Percentiles rank a stretch among this genome's conserved stretches.
phyloP scores from a whole-genome alignment of 2,888 invertebrate genomes.

The Drosophila pseudotakahashii region DNA sequence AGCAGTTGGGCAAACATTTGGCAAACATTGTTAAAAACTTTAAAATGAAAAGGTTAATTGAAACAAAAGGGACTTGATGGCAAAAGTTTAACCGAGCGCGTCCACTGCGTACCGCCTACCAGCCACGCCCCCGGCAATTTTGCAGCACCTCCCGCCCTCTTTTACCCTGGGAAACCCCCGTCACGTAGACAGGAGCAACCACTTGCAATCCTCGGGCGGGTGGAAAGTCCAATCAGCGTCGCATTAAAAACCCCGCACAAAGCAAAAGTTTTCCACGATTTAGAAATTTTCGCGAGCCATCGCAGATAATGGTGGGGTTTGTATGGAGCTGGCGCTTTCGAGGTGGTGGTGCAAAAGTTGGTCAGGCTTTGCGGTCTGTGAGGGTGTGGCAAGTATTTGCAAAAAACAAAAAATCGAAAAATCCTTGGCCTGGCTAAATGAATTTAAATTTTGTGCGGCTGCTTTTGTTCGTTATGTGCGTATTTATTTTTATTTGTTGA shows the following conservation, averaged over 20 bases:
- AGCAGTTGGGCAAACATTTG: constrained; percentile 58
- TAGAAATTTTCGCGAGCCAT: constrained; percentile 57
- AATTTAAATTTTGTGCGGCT: constrained; percentile 39
- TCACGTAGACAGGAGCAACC: constrained; percentile 16
- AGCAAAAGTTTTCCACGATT: constrained; percentile 69
- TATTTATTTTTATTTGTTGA: constrained; percentile 2
- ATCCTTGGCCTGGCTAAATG: constrained; percentile 23
- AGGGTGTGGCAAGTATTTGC: constrained; percentile 37
- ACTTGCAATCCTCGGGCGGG: constrained; percentile 17
- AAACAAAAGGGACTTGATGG: constrained; percentile 76
- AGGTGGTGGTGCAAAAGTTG: constrained; percentile 9
- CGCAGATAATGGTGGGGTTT: constrained; percentile 13
- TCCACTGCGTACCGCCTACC: constrained; percentile 60
- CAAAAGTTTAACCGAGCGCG: constrained; percentile 75
- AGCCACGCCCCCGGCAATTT: constrained; percentile 26
- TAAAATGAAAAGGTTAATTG: constrained; percentile 78
- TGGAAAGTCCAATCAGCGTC: constrained; percentile 53
- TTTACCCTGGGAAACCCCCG: neutral
- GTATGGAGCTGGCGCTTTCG: too few species aligned
- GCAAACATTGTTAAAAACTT: constrained; percentile 78
- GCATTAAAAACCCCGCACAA: constrained; percentile 65
- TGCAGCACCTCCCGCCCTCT: neutral
- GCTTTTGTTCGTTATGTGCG: neutral
- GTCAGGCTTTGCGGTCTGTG: constrained; percentile 21
- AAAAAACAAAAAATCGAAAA: neutral